phyloP scores from a whole-genome alignment of 2,888 invertebrate genomes.

The Leistus spinibarbis region DNA sequence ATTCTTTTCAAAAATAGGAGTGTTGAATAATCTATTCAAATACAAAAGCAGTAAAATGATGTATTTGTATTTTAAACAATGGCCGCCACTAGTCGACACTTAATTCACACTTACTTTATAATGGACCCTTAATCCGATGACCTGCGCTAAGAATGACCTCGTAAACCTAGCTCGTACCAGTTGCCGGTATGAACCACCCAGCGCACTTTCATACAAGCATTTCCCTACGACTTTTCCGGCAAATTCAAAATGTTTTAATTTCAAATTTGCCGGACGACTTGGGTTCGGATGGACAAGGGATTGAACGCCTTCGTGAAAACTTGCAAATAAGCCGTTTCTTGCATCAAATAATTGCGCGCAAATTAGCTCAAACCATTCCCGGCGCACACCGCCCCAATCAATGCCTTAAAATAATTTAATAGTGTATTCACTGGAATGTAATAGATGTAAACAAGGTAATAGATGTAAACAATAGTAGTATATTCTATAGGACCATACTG shows the following conservation, averaged over 20 bases:
- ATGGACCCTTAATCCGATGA: conserved; percentile 90
- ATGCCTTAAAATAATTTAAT: conserved; percentile 76
- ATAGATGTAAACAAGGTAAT: too few relatives aligned
- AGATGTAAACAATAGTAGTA: too few relatives aligned
- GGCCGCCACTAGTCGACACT: conserved; percentile 6
- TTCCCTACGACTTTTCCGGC: conserved; percentile 94
- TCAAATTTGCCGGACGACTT: conserved; percentile 74
- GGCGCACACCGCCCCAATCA: conserved; percentile 91
- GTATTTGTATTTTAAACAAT: too few relatives aligned
- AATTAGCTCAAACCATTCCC: conserved; percentile 94
- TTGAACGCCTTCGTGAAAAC: conserved; percentile 85
- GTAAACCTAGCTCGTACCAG: conserved; percentile 89
- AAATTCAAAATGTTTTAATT: conserved; percentile 89
- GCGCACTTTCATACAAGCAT: conserved; percentile 90
- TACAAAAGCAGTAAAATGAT: too few relatives aligned
- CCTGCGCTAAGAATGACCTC: conserved; percentile 90
- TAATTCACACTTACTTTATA: conserved; percentile 72
- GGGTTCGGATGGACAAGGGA: conserved; percentile 91
- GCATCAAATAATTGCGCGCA: conserved; percentile 88
- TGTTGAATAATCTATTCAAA: too few relatives aligned
- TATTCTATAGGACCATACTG: too few relatives aligned
- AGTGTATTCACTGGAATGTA: too few relatives aligned
- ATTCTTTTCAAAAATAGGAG: too few relatives aligned
- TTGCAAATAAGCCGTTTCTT: conserved; percentile 79
- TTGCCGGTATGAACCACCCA: conserved; percentile 88